Evolutionary conservation across 2,888 invertebrate genomes (phyloP), one percentile per base, ranked within the genome.

Genomic region (Tortricodes alternella): DNA sequence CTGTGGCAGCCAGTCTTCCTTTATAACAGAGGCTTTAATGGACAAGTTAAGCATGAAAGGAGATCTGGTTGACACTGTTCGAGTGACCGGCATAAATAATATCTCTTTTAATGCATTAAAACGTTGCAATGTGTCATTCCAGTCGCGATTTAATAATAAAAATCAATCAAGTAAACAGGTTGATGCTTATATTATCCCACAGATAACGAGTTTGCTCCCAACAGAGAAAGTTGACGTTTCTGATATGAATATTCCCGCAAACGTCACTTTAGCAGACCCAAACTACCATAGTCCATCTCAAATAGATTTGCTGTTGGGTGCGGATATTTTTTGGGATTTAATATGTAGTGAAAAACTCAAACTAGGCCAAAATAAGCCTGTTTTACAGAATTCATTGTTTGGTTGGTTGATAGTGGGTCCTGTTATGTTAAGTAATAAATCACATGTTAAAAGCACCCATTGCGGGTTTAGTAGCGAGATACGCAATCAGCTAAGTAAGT

Each of bases 361-460:
- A 18, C 46, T 58, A 38, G 53, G 57, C 6, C 52, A 49, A 44
- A 60, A 59, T 21, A 51, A 58, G 34, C 53, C 56, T 7, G 23
- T 37, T 3, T 24, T 56, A 27, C 44, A 56, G 44, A 52, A 52
- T 39, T 21, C 37, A 8, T 2, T 50, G 29, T 39, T 11, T 35
- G 35, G 19, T 9, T 46, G 46, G 34, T 24, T 46, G 18, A 23
- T 37, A 13, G 46, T 46, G 16, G 46, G 23, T 7, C 46, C 19
- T 0, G 9, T 23, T 2, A 37, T 34, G 24, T 5, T 13, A 6
- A 50, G 15, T 4, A 44, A 38, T 38, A 43, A 23, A 2, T 2
- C 13, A 3, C 11, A 2, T 18, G 13, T 18, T 16, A 24, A 43
- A 19, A 46, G 19, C 16, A 38, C 39, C 15, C 32, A 44, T 21